phyloP scores from a whole-genome alignment of 2,888 invertebrate genomes.

The Lasius fuliginosus region DNA sequence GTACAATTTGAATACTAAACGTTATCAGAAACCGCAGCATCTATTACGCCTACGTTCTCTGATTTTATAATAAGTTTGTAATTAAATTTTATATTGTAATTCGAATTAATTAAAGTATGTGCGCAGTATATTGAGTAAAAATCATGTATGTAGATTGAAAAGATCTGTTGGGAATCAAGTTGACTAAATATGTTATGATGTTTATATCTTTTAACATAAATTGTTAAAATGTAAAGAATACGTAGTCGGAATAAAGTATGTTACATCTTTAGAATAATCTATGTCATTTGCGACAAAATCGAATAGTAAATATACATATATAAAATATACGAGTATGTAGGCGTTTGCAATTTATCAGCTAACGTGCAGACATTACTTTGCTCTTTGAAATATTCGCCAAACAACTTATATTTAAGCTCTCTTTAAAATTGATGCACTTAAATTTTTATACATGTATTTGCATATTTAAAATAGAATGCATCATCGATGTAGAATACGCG shows the following conservation, averaged over 20 bases:
- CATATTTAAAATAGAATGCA: slow-evolving; percentile 2
- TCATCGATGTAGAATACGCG: not conserved
- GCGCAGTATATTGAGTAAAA: not conserved
- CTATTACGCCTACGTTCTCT: not conserved
- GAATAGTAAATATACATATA: slow-evolving; percentile 4
- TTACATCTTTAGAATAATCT: not conserved
- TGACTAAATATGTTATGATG: not conserved
- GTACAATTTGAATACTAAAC: slow-evolving; percentile 15
- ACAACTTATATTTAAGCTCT: not conserved
- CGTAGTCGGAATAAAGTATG: not conserved
- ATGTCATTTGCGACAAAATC: not conserved
- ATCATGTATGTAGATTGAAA: not conserved
- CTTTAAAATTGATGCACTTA: slow-evolving; percentile 20
- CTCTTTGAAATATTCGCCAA: slow-evolving; percentile 21
- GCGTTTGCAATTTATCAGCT: not conserved
- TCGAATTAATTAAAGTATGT: slow-evolving; percentile 6
- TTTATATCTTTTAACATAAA: not conserved
- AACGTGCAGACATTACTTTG: slow-evolving; percentile 1
- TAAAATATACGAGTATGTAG: not conserved
- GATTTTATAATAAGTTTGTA: not conserved
- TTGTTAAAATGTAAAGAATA: not conserved
- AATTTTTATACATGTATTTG: not conserved
- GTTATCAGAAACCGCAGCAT: no score
- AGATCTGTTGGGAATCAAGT: not conserved
- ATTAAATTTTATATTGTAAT: slow-evolving; percentile 24